Evolutionary conservation across 1,140 invertebrate species (phyloP).

Genomic region (Hesperophylax magnus): DNA sequence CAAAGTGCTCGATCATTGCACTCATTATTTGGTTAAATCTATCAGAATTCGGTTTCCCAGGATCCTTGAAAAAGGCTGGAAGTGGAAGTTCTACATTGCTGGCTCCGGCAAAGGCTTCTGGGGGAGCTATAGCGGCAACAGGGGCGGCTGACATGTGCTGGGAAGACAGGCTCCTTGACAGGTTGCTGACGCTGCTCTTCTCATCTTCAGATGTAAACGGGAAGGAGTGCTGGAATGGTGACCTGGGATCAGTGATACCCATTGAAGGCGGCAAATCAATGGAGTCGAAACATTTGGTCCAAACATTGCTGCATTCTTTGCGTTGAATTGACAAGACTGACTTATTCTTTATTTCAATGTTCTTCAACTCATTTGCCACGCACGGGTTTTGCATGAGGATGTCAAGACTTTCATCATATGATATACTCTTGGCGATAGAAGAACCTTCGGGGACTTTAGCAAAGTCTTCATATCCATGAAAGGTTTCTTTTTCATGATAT

Average conservation of each 20-base stretch:
- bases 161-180: slow-evolving; percentile 24
- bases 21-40: not conserved
- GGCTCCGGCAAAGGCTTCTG: slow-evolving; percentile 10
- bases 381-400: slow-evolving; percentile 47
- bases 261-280: slow-evolving; percentile 8
- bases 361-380: slow-evolving; percentile 50
- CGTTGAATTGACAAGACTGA: slow-evolving; percentile 40
- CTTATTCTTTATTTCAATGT: slow-evolving; percentile 52
- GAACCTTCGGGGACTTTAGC: slow-evolving; percentile 8
- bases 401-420: slow-evolving; percentile 50
- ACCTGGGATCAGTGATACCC: slow-evolving; percentile 11
- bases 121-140: slow-evolving; percentile 59
- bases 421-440: slow-evolving; percentile 46
- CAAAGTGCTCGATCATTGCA: not conserved
- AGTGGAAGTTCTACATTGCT: not conserved
- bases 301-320: slow-evolving; percentile 29
- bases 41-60: not conserved
- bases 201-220: slow-evolving; percentile 27
- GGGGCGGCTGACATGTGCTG: slow-evolving; percentile 68
- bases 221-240: slow-evolving; percentile 30
- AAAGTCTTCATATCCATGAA: slow-evolving; percentile 14
- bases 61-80: not conserved
- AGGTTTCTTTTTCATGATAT: slow-evolving; percentile 53
- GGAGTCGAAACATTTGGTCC: slow-evolving; percentile 20
- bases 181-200: not conserved